Percentiles rank a stretch among this genome's conserved stretches.
Conservation (phyloP, 2,888 invertebrate genomes). For the Netelia virgata region DNA sequence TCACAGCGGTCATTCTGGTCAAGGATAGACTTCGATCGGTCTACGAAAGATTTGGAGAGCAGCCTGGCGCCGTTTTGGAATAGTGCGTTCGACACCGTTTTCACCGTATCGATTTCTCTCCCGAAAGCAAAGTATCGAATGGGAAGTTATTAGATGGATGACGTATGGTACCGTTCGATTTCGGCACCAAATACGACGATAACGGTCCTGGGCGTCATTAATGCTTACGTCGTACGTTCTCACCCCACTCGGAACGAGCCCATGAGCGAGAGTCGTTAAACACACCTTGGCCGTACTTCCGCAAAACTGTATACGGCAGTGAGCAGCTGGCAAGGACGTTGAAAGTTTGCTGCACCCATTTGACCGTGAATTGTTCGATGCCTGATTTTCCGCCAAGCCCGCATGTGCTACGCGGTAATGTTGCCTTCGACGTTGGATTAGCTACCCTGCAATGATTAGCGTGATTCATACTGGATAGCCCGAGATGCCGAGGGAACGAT, state of each 20-base stretch:
- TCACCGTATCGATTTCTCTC: conserved; percentile 22
- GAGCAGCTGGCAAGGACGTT: conserved; percentile 20
- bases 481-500: not conserved
- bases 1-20: conserved; percentile 71
- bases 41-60: conserved; percentile 40
- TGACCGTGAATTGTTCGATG: conserved; percentile 8
- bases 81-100: conserved; percentile 44
- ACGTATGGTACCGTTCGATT: conserved; percentile 48
- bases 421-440: not conserved
- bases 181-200: conserved; percentile 2
- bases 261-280: conserved; percentile 59
- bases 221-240: conserved; percentile 49
- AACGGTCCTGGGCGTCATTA: conserved; percentile 22
- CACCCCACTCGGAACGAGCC: conserved; percentile 1
- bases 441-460: not conserved
- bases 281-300: conserved; percentile 54
- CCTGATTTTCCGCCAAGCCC: not conserved
- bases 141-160: conserved; percentile 49
- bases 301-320: conserved; percentile 40
- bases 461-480: not conserved
- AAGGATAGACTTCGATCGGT: conserved; percentile 59
- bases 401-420: not conserved
- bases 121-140: conserved; percentile 59
- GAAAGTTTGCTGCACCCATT: conserved; percentile 27
- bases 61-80: conserved; percentile 21